These are phyloP conservation scores for Chrysemys picta DNA, from an alignment of 2,113 vertebrate species.

Conservation along the genomic window DNA sequence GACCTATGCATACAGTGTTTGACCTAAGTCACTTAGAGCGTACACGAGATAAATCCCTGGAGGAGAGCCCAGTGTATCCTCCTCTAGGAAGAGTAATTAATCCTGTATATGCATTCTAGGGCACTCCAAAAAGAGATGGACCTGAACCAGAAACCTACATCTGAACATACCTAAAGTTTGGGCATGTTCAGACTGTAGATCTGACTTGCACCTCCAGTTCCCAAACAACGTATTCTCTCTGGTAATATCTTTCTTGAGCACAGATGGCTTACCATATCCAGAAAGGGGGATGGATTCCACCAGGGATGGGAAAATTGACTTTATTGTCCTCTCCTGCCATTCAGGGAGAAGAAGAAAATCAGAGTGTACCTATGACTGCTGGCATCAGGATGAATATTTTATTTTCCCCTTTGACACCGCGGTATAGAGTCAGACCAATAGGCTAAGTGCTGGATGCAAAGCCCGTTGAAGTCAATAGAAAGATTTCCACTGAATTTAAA, in stretches of 20 bases:
- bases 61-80: background rate
- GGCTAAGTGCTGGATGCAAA: background rate
- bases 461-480: background rate
- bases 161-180: background rate
- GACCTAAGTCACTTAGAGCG: background rate
- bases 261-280: background rate
- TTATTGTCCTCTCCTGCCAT: background rate
- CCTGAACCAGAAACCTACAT: background rate
- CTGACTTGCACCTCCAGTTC: background rate
- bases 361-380: background rate
- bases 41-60: background rate
- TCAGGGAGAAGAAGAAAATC: background rate
- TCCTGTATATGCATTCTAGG: background rate
- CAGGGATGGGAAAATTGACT: background rate
- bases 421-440: background rate
- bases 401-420: background rate
- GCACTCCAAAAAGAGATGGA: background rate
- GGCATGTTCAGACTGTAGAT: background rate
- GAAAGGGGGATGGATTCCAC: background rate
- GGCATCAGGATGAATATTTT: background rate
- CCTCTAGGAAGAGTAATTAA: background rate
- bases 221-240: background rate
- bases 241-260: background rate
- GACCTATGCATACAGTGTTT: accelerated
- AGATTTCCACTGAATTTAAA: background rate